phyloP scores from a whole-genome alignment of 2,888 invertebrate species.

The Helicoverpa assulta region DNA sequence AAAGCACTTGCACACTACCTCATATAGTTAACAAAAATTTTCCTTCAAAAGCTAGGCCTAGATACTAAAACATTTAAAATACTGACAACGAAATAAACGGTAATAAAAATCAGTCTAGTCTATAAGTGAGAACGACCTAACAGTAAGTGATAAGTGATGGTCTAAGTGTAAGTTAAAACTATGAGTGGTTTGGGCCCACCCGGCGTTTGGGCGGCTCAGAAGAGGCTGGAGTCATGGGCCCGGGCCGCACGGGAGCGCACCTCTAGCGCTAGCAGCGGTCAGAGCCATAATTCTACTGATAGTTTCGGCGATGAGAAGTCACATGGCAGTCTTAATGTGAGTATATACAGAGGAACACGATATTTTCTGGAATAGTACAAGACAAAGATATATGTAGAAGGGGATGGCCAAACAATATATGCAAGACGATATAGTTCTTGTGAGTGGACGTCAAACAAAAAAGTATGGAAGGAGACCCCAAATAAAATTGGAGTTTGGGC shows the following conservation, averaged over 20 bases:
- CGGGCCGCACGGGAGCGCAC: slow-evolving; percentile 93
- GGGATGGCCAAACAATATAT: too few relatives aligned
- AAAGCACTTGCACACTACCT: not conserved
- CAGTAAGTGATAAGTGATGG: slow-evolving; percentile 64
- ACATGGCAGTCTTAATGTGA: slow-evolving; percentile 84
- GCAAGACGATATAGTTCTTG: too few relatives aligned
- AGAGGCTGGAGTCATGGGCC: slow-evolving; percentile 94
- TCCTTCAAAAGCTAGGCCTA: slow-evolving; percentile 8
- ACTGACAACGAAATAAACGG: slow-evolving; percentile 54
- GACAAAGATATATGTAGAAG: too few relatives aligned
- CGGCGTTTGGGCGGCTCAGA: slow-evolving; percentile 94
- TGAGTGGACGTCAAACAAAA: too few relatives aligned
- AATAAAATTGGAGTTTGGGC: too few relatives aligned
- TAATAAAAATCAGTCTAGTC: slow-evolving; percentile 34
- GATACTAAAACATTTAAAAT: slow-evolving; percentile 7
- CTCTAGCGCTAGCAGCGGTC: slow-evolving; percentile 89
- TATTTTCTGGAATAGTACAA: too few relatives aligned
- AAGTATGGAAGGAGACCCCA: too few relatives aligned
- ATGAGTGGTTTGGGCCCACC: slow-evolving; percentile 94
- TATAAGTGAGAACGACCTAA: slow-evolving; percentile 35
- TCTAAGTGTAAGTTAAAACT: slow-evolving; percentile 49
- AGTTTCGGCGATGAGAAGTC: slow-evolving; percentile 88
- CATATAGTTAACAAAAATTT: not conserved
- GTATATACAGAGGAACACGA: slow-evolving; percentile 55
- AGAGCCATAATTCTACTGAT: slow-evolving; percentile 89